These are phyloP conservation scores for Pseudococcus jackbeardsleyi DNA, from an alignment of 2,888 invertebrate genomes.

Conservation along the genomic window DNA sequence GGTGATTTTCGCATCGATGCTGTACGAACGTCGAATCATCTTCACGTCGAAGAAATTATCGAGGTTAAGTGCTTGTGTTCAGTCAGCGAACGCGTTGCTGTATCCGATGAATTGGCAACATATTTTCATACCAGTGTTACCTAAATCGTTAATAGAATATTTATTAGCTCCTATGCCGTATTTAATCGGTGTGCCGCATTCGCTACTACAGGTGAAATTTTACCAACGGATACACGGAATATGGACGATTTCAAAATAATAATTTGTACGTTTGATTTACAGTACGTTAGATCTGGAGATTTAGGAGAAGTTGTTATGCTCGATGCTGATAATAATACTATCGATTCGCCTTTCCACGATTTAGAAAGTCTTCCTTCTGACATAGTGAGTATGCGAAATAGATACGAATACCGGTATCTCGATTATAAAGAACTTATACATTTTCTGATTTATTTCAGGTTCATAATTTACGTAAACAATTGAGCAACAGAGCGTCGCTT, in stretches of 20 bases:
- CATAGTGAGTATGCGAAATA: conserved; percentile 76
- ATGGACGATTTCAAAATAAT: not conserved
- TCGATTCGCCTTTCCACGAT: conserved; percentile 92
- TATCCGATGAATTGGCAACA: conserved; percentile 99
- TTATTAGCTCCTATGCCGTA: conserved; percentile 97
- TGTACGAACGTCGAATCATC: conserved; percentile 93
- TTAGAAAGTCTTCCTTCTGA: conserved; percentile 89
- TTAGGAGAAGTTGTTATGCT: conserved; percentile 95
- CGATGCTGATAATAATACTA: conserved; percentile 90
- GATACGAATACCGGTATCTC: not conserved
- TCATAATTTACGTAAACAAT: conserved; percentile 80
- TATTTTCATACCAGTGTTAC: conserved; percentile 93
- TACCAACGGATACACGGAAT: not conserved
- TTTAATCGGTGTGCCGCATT: conserved; percentile 90
- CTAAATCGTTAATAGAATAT: conserved; percentile 89
- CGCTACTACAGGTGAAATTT: conserved; percentile 67
- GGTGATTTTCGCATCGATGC: conserved; percentile 92
- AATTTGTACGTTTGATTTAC: conserved; percentile 69
- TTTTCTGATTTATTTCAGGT: conserved; percentile 73
- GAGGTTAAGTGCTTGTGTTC: conserved; percentile 90
- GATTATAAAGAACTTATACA: not conserved
- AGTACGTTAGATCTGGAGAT: conserved; percentile 84
- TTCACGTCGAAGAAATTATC: conserved; percentile 92
- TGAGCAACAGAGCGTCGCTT: conserved; percentile 81
- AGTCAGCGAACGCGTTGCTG: conserved; percentile 93